Percentiles rank a stretch among this genome's conserved stretches.
These are phyloP conservation scores for Patiria miniata DNA, from an alignment of 35 echinoderm and acorn worm species.

Conservation along the genomic window DNA sequence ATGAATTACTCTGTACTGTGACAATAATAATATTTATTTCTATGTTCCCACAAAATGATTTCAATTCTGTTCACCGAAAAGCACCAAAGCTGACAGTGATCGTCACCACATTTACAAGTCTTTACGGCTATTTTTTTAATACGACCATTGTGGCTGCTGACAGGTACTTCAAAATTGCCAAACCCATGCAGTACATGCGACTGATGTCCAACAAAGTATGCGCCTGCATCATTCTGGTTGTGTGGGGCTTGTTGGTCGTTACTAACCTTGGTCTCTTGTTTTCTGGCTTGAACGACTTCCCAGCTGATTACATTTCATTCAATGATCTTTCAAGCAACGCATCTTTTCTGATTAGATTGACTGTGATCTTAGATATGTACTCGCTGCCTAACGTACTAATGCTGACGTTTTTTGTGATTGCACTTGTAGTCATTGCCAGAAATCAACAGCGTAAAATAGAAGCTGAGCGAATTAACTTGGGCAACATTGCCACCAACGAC, in stretches of 20 bases:
- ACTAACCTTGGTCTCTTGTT: neutral
- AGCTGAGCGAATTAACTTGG: neutral
- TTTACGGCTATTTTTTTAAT: neutral
- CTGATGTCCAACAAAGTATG: constrained; percentile 22
- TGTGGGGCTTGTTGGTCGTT: neutral
- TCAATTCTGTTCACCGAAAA: neutral
- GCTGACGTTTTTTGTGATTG: neutral
- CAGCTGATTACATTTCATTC: too few species aligned
- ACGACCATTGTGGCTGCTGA: neutral
- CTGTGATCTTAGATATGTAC: neutral
- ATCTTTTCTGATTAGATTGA: neutral
- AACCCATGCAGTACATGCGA: neutral
- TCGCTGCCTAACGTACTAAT: neutral
- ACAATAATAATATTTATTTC: neutral
- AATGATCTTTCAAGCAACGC: neutral
- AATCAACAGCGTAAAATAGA: neutral
- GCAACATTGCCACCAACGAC: neutral
- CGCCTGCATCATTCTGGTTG: neutral
- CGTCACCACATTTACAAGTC: neutral
- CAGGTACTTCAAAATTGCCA: constrained; percentile 10
- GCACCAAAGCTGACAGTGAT: too few species aligned
- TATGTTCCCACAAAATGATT: neutral
- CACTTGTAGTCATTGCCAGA: neutral
- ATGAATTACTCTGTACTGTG: neutral
- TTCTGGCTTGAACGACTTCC: too few species aligned